Percentiles rank a stretch among this genome's conserved stretches.
phyloP scores from a whole-genome alignment of 2,113 vertebrate species.

The Haliaeetus leucogaster region DNA sequence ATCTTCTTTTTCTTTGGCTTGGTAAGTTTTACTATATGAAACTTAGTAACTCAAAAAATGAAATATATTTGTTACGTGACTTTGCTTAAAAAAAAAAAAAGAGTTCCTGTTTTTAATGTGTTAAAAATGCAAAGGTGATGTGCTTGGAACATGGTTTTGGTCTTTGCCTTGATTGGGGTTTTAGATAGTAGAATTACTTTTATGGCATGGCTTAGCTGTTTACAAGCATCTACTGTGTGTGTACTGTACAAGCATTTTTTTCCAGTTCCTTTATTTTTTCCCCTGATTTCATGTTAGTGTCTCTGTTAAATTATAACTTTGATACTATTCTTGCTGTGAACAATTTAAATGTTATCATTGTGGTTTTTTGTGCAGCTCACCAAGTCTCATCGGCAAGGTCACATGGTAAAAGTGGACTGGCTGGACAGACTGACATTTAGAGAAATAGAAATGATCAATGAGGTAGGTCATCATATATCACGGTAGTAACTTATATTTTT shows the following conservation, averaged over 20 bases:
- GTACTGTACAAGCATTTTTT: background rate
- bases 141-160: background rate
- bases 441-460: conserved; percentile 99
- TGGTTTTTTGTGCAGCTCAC: conserved; percentile 81
- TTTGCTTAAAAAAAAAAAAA: background rate
- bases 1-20: background rate
- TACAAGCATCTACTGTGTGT: background rate
- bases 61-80: fast-evolving
- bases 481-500: background rate
- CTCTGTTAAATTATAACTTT: background rate
- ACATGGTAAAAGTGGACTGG: conserved; percentile 99
- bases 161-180: background rate
- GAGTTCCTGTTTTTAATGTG: fast-evolving
- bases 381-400: conserved; percentile 96
- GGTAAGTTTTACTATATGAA: background rate
- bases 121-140: background rate
- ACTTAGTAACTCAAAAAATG: background rate
- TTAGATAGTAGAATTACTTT: background rate
- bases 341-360: background rate
- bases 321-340: background rate
- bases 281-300: background rate
- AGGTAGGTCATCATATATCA: conserved; percentile 72
- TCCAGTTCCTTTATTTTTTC: background rate
- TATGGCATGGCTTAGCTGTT: background rate
- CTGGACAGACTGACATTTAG: conserved; percentile 96